Conservation (phyloP, 1,140 invertebrate genomes). For the Caenorhabditis tropicalis region DNA sequence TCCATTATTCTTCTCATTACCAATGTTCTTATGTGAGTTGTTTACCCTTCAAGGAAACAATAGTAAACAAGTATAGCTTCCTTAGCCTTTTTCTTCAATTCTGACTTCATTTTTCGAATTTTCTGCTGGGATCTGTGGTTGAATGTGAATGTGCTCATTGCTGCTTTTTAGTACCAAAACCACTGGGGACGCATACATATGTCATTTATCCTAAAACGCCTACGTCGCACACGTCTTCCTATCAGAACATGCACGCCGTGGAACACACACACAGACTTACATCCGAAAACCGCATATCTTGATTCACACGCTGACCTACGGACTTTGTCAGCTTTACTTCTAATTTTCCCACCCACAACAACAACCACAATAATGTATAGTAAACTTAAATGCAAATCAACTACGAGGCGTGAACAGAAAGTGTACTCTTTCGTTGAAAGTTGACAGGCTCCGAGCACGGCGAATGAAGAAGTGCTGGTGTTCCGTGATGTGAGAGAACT, state of each 20-base stretch:
- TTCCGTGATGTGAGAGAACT: not conserved
- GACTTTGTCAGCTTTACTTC: not conserved
- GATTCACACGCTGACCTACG: not conserved
- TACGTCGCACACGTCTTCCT: not conserved
- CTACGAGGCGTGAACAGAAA: slow-evolving; percentile 31
- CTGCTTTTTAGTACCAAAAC: not conserved
- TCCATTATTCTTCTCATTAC: slow-evolving; percentile 8
- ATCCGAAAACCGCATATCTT: not conserved
- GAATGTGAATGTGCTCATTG: slow-evolving; percentile 1
- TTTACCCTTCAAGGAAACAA: slow-evolving; percentile 5
- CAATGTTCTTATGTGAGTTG: slow-evolving; percentile 6
- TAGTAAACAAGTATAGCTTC: not conserved
- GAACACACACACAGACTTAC: not conserved
- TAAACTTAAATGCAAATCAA: slow-evolving; percentile 30
- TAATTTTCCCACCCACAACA: not conserved
- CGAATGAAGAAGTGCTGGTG: slow-evolving; percentile 43
- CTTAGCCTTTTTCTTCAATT: not conserved
- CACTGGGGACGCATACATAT: slow-evolving; percentile 26
- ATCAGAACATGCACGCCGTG: not conserved
- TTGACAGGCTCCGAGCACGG: not conserved
- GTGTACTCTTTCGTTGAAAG: not conserved
- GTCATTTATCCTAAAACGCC: slow-evolving; percentile 13
- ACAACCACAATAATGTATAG: not conserved
- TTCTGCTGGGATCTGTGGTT: not conserved
- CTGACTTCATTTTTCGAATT: not conserved